Evolutionary conservation across 2,888 invertebrate species (phyloP).

Genomic region (Microplitis manilae): DNA sequence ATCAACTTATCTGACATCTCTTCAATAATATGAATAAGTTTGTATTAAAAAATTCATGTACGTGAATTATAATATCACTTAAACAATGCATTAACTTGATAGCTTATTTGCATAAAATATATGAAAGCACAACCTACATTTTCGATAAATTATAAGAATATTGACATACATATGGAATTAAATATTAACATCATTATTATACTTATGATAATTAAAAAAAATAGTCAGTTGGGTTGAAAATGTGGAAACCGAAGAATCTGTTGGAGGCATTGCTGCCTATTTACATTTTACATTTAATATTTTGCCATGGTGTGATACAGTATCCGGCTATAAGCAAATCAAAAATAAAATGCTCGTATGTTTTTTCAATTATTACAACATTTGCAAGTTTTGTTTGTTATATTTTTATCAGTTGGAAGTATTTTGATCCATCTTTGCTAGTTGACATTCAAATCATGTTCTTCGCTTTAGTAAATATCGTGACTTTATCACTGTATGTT

Average conservation of each 20-base stretch:
- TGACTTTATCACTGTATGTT: neutral
- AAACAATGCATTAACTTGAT: neutral
- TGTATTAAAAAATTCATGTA: too few relatives aligned
- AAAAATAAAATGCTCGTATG: neutral
- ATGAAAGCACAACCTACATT: neutral
- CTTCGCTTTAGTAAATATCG: neutral
- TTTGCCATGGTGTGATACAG: neutral
- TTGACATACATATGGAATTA: neutral
- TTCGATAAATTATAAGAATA: neutral
- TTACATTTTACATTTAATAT: neutral
- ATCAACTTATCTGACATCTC: too few relatives aligned
- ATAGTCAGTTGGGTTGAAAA: neutral
- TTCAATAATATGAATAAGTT: too few relatives aligned
- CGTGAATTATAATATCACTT: neutral
- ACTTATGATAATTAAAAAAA: neutral
- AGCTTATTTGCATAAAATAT: neutral
- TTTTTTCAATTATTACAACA: neutral
- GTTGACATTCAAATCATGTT: fast-evolving
- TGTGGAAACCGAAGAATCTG: neutral
- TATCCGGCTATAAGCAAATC: neutral
- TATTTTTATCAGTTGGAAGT: neutral
- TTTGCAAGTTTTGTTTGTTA: neutral
- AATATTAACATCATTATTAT: neutral
- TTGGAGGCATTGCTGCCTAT: neutral
- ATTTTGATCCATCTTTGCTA: neutral